Conservation (phyloP, 2,888 invertebrate genomes). For the Leptopilina drosophilae region DNA sequence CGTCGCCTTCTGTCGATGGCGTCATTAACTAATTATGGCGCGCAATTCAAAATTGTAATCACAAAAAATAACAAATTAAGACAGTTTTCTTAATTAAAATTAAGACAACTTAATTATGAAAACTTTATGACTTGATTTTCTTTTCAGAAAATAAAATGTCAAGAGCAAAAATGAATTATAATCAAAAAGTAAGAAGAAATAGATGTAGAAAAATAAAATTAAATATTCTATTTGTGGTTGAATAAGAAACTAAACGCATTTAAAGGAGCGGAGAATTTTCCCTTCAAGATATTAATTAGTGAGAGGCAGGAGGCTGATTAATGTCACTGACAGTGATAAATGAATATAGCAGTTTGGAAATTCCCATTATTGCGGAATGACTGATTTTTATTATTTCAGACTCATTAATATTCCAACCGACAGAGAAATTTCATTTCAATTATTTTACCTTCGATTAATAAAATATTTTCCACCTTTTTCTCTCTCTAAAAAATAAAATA, state of each 20-base stretch:
- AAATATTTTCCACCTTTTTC: not conserved
- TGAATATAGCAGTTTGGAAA: not conserved
- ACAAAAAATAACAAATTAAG: no score
- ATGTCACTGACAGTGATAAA: constrained; percentile 27
- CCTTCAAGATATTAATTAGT: constrained; percentile 27
- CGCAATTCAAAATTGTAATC: not conserved
- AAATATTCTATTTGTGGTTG: no score
- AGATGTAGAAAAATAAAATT: not conserved
- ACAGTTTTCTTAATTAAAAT: no score
- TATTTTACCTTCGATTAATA: not conserved
- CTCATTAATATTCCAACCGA: not conserved
- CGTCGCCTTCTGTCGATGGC: no score
- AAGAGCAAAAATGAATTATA: not conserved
- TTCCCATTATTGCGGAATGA: not conserved
- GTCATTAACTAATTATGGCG: not conserved
- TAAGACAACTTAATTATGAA: no score
- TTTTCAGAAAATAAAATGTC: no score
- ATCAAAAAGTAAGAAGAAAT: not conserved
- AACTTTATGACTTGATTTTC: no score
- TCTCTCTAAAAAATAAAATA: no score
- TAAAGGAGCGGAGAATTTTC: not conserved
- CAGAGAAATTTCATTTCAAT: not conserved
- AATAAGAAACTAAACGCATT: not conserved
- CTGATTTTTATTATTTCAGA: not conserved
- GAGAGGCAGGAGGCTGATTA: not conserved